A percentile compares a stretch with the other conserved stretches of the same genome.
Conservation (phyloP, 2,797 vertebrate species). For the Siniperca obscura region DNA sequence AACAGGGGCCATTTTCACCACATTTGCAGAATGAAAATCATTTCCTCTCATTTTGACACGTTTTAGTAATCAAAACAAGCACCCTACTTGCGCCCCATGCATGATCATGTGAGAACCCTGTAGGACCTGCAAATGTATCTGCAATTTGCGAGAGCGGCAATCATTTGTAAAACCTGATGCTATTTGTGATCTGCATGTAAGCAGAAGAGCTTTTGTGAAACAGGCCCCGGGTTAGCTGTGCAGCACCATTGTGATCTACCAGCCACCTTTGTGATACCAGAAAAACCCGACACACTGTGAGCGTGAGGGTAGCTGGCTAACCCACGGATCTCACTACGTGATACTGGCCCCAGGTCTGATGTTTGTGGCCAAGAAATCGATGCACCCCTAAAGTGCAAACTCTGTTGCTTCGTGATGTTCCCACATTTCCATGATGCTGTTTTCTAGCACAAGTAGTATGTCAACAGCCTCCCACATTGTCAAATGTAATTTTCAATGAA, state of each 20-base stretch:
- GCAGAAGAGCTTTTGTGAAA: background rate
- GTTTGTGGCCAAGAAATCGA: constrained; percentile 14
- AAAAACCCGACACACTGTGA: background rate
- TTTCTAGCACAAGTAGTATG: background rate
- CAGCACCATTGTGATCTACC: background rate
- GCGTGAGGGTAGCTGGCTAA: background rate
- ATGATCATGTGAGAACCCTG: background rate
- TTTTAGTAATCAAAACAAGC: background rate
- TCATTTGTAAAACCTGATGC: background rate
- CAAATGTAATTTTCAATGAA: constrained; percentile 13
- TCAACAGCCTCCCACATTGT: background rate
- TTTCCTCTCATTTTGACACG: background rate
- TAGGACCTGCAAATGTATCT: background rate
- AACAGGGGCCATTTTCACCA: background rate
- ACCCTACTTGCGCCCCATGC: too few relatives aligned
- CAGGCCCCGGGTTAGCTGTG: background rate
- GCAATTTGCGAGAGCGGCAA: background rate
- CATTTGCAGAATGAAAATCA: background rate
- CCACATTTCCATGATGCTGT: background rate
- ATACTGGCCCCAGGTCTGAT: background rate
- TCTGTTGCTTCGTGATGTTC: background rate
- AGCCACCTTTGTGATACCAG: background rate
- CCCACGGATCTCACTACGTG: background rate
- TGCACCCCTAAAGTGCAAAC: constrained; percentile 7
- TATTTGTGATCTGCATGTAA: background rate